These are phyloP conservation scores for Acholoe squamosa DNA, from an alignment of 2,888 invertebrate species.

Conservation along the genomic window DNA sequence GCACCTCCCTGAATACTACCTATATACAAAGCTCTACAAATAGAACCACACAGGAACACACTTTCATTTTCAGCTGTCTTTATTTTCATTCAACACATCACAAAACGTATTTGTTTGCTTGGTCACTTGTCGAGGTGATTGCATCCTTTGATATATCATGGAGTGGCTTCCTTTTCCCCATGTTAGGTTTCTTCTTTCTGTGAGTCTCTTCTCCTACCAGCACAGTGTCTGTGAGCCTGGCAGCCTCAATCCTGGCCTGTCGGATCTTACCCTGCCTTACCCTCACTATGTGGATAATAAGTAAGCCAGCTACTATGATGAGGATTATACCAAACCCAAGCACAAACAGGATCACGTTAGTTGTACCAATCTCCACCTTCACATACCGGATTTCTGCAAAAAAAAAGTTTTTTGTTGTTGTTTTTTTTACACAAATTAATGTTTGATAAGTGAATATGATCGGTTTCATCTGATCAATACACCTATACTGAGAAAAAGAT, in stretches of 20 bases:
- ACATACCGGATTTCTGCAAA: not conserved
- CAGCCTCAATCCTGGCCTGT: not conserved
- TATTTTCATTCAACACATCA: not conserved
- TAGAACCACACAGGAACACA: too few species aligned
- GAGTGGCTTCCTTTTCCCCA: not conserved
- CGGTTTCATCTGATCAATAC: too few species aligned
- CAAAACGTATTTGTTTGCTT: not conserved
- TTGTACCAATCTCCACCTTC: not conserved
- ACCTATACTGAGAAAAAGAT: too few species aligned
- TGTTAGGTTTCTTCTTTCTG: not conserved
- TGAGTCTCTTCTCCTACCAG: not conserved
- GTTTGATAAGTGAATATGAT: too few species aligned
- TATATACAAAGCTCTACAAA: too few species aligned
- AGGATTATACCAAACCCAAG: not conserved
- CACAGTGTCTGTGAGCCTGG: not conserved
- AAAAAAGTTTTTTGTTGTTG: too few species aligned
- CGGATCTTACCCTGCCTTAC: not conserved
- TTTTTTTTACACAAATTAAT: too few species aligned
- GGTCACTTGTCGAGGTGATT: not conserved
- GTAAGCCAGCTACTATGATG: not conserved
- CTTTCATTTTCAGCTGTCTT: too few species aligned
- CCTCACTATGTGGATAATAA: not conserved
- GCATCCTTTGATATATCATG: not conserved
- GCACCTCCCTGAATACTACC: too few species aligned
- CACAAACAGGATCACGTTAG: not conserved